phyloP scores from a whole-genome alignment of 2,113 vertebrate genomes.

The Rhea americana region DNA sequence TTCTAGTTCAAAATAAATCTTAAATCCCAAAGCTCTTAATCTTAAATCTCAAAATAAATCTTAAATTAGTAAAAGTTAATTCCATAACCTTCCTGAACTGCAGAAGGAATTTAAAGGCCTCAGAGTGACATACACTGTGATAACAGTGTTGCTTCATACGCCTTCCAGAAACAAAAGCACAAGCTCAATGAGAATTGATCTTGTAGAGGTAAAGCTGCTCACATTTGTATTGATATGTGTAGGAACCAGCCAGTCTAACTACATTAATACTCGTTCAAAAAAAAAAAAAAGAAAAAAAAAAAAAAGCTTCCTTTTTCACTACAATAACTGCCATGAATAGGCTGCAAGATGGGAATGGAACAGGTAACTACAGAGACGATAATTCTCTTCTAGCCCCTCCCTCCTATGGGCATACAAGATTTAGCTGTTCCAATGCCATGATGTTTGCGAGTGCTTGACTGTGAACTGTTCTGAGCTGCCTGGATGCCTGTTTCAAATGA shows the following conservation, averaged over 20 bases:
- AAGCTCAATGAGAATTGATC: not conserved
- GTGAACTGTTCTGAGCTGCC: not conserved
- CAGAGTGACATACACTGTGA: not conserved
- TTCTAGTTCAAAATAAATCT: not conserved
- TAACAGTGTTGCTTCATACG: not conserved
- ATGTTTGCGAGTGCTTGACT: constrained; percentile 39
- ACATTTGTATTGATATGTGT: not conserved
- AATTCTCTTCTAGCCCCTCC: not conserved
- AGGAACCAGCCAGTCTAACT: not conserved
- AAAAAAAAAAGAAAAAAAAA: not conserved
- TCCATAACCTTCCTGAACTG: not conserved
- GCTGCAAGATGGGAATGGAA: not conserved
- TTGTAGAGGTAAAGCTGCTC: not conserved
- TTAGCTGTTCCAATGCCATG: not conserved
- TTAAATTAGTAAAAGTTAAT: not conserved
- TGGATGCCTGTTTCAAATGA: not conserved
- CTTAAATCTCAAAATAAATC: not conserved
- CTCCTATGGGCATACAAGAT: fast-evolving
- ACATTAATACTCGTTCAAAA: not conserved
- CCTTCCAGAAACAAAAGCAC: not conserved
- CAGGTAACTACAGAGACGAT: not conserved
- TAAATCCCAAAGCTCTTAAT: not conserved
- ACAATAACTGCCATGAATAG: not conserved
- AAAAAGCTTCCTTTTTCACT: not conserved
- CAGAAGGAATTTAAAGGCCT: not conserved